phyloP scores from a whole-genome alignment of 2,797 vertebrate genomes.

The Rhabdomys pumilio region DNA sequence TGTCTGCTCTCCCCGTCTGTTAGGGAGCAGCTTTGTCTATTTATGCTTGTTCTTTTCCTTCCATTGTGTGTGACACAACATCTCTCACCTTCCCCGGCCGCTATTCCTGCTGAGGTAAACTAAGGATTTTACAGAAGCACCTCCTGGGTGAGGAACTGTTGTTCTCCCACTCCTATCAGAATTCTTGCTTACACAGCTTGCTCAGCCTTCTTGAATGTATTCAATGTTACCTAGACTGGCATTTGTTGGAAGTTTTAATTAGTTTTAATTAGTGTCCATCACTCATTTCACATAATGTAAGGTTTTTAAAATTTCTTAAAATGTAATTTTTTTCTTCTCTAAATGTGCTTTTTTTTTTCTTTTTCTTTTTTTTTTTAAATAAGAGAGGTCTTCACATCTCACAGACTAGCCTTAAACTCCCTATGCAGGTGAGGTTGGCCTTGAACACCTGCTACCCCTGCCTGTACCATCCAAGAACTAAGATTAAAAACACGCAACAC shows the following conservation, averaged over 20 bases:
- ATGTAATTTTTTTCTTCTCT: background rate
- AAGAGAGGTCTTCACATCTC: background rate
- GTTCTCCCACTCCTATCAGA: too few relatives aligned
- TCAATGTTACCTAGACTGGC: background rate
- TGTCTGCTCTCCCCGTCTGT: background rate
- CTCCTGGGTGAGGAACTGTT: background rate
- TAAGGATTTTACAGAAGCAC: background rate
- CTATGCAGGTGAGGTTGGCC: background rate
- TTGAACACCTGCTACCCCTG: background rate
- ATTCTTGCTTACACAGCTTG: background rate
- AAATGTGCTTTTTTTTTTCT: background rate
- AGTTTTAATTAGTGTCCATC: background rate
- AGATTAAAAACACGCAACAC: background rate
- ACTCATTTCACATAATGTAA: background rate
- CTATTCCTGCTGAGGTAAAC: background rate
- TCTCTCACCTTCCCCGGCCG: background rate
- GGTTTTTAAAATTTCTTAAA: background rate
- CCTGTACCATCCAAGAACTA: background rate
- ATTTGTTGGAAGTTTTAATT: background rate
- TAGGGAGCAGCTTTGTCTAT: background rate
- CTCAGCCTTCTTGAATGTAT: background rate
- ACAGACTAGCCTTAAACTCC: background rate
- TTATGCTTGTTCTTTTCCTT: background rate
- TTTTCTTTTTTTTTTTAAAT: background rate
- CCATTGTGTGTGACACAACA: background rate